Base-by-base conservation (phyloP, 2,888 invertebrate genomes). In the Netelia virgata region DNA sequence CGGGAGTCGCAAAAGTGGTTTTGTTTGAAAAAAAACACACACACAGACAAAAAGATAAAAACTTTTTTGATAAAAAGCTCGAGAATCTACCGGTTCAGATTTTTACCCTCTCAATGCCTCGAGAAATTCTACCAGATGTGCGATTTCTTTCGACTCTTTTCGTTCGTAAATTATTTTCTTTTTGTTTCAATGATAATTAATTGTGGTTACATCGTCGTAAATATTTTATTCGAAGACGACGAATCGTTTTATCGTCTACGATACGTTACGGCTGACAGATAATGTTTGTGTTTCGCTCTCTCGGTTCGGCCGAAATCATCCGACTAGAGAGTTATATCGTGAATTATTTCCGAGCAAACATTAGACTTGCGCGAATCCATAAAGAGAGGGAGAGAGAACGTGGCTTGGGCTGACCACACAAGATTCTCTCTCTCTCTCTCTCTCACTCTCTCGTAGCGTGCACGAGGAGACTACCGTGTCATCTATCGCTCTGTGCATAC, bases 331-430 rank as follows among this genome's bases (percentile, higher is more conserved):
- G 63, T 74, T 74, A 53, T 75, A 85, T 79, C 80, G 82, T 89
- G 80, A 88, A 89, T 89, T 88, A 89, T 88, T 88, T 86, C 85
- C 83, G 69, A 78, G 86, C 88, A 88, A 89, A 88, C 84, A 87
- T 85, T 77, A 81, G 79, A 75, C 78, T 69, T 55, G 43, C 43
- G 66, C 41, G n/a, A 72, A 57, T 66, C 50, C 47, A 47, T 14
- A 47, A 14, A 59, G 63, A 68, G 73, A 28, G 70, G 28, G 59
- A 57, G 80, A 70, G 66, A 61, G 57, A 47, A 47, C 69, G n/a
- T 18, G 43, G 23, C 18, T 18, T 47, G 28, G 55, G 59, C 23
- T 59, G 14, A 66, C 41, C 64, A 72, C 20, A 50, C 64, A 77
- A 77, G 53, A 63, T 36, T 18, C 76, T 20, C 53, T n/a, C 53